Evolutionary conservation across 2,888 invertebrate genomes (phyloP), one percentile per base, ranked within the genome.

Genomic region (Drosophila monieri): DNA sequence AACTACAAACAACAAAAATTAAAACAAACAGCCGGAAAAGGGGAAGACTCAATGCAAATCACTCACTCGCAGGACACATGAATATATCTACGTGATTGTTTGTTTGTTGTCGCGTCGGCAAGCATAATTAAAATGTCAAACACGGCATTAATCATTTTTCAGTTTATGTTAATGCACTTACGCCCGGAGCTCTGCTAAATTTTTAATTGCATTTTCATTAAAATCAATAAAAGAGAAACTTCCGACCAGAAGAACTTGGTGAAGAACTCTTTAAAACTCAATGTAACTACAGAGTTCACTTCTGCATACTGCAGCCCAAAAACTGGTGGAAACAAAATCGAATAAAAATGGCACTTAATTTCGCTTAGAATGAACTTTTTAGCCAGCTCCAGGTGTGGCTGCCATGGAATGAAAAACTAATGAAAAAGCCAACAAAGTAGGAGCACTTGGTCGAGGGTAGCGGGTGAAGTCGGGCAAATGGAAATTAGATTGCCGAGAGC

Each of bases 121-220:
- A 64, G 69, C 86, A 84, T 86, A 81, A 81, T 86, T 84, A 81
- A 81, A 78, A 84, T 78, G 87, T 81, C 81, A 81, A 74, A 76
- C 78, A 69, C 69, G 67, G 59, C 67, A 84, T 74, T 65, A 74
- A 74, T 74, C 74, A 74, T 64, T 65, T 70, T 67, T 32, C 56
- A 56, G 73, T 71, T 64, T 64, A 65, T 68, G 71, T 78, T 84
- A 84, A 86, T 86, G 85, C 81, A 84, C 67, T 80, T 60, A 43
- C 39, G 52, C 37, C 52, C 4, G 52, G 43, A 46, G 47, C 59
- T 64, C 35, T 73, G 68, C 74, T 78, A 76, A 81, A 87, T 74
- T 76, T 81, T 85, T 80, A 85, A 87, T 81, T 80, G 77, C 79
- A 73, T 85, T 81, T 85, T 74, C 72, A 85, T 86, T 78, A 72